These are phyloP conservation scores for Mactra quadrangularis DNA, from an alignment of 1,140 invertebrate genomes.

Conservation along the genomic window DNA sequence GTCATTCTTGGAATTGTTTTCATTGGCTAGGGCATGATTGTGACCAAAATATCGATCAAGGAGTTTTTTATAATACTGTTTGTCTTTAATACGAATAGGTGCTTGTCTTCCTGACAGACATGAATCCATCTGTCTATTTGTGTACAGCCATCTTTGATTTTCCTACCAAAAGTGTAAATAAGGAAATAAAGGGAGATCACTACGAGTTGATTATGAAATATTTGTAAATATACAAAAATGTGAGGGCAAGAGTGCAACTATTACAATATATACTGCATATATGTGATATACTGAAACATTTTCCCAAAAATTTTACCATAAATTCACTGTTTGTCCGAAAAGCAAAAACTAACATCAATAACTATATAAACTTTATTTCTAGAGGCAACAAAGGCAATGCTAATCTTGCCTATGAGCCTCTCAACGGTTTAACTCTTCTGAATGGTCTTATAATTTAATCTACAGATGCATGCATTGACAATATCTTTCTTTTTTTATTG, in stretches of 20 bases:
- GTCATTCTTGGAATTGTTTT: slow-evolving; percentile 64
- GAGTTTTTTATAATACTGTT: slow-evolving; percentile 80
- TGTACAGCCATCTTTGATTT: slow-evolving; percentile 73
- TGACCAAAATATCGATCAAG: slow-evolving; percentile 80
- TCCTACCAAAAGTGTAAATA: slow-evolving; percentile 65
- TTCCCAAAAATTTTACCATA: too few species aligned
- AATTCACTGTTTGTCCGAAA: too few species aligned
- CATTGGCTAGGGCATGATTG: slow-evolving; percentile 78
- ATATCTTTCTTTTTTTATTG: too few species aligned
- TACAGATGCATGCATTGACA: too few species aligned
- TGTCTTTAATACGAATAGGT: slow-evolving; percentile 76
- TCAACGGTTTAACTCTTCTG: too few species aligned
- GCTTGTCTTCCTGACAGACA: slow-evolving; percentile 69
- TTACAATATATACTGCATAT: neutral
- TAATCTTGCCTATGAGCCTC: too few species aligned
- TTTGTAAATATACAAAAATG: too few species aligned
- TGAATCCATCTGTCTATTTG: slow-evolving; percentile 69
- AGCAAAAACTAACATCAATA: too few species aligned
- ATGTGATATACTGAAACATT: neutral
- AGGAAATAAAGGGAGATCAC: slow-evolving; percentile 40
- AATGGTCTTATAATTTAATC: too few species aligned
- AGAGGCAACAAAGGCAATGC: too few species aligned
- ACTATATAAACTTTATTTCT: too few species aligned
- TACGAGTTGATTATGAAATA: too few species aligned
- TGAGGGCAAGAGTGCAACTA: neutral